Evolutionary conservation across 30 jellyfish, hydroid and myxozoan species (phyloP).

Genomic region (Pelagia noctiluca): DNA sequence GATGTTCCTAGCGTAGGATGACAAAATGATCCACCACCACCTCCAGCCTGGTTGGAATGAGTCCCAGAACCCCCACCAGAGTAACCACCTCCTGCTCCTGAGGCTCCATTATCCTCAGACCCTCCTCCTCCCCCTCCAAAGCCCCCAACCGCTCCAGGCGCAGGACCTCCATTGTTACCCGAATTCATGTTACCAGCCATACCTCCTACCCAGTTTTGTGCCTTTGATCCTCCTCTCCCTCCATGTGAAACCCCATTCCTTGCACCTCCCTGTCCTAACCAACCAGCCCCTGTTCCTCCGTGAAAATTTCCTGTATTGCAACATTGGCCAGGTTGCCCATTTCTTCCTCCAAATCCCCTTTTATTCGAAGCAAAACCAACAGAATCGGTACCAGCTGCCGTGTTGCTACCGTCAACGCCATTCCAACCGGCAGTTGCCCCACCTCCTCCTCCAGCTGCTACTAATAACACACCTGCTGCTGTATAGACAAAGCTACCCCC

Average conservation of each 20-base stretch:
- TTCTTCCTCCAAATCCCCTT: conserved; percentile 41
- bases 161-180: conserved; percentile 74
- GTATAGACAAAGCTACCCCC: conserved; percentile 76
- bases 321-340: conserved; percentile 61
- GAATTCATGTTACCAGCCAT: conserved; percentile 59
- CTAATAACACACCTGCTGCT: conserved; percentile 28
- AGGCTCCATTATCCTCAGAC: conserved; percentile 68
- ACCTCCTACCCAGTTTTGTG: conserved; percentile 65
- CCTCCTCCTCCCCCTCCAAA: conserved; percentile 82
- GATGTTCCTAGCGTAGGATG: conserved; percentile 6
- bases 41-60: conserved; percentile 56
- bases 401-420: conserved; percentile 68
- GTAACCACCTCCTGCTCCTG: conserved; percentile 76
- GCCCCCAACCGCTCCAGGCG: conserved; percentile 78
- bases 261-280: conserved; percentile 57
- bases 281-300: conserved; percentile 71
- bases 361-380: conserved; percentile 27
- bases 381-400: conserved; percentile 55
- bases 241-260: conserved; percentile 30
- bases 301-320: conserved; percentile 61
- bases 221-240: conserved; percentile 61
- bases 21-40: conserved; percentile 72
- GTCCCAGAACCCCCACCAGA: conserved; percentile 69
- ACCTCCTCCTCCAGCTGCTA: conserved; percentile 77
- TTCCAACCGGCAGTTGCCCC: conserved; percentile 71